Conservation (phyloP, 1,140 invertebrate species). For the Penaeus japonicus region DNA sequence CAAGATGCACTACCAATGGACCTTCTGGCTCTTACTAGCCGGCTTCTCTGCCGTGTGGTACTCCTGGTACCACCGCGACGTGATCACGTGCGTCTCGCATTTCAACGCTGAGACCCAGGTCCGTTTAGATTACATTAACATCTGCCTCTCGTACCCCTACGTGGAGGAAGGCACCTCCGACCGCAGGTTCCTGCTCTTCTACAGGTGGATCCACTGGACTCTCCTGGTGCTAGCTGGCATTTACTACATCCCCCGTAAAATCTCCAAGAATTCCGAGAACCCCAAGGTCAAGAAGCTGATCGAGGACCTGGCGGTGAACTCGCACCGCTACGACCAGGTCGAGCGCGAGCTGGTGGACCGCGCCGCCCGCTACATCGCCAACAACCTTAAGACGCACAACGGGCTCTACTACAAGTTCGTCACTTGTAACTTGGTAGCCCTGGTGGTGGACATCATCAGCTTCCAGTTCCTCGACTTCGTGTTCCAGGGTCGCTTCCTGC, state of each 20-base stretch:
- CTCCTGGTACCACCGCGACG: slow-evolving; percentile 52
- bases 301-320: slow-evolving; percentile 46
- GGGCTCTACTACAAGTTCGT: slow-evolving; percentile 54
- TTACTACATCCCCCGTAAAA: slow-evolving; percentile 53
- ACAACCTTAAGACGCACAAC: slow-evolving; percentile 50
- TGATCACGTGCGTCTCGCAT: slow-evolving; percentile 50
- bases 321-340: slow-evolving; percentile 47
- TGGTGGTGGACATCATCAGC: slow-evolving; percentile 52
- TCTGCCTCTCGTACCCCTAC: slow-evolving; percentile 53
- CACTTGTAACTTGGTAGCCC: slow-evolving; percentile 48
- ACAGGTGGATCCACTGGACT: slow-evolving; percentile 55
- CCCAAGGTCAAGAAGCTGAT: slow-evolving; percentile 53
- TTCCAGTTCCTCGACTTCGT: slow-evolving; percentile 59
- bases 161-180: slow-evolving; percentile 36
- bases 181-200: slow-evolving; percentile 45
- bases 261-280: slow-evolving; percentile 52
- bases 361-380: slow-evolving; percentile 46
- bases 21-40: slow-evolving; percentile 52
- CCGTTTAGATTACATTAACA: slow-evolving; percentile 50
- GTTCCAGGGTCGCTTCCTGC: slow-evolving; percentile 48
- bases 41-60: slow-evolving; percentile 54
- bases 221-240: slow-evolving; percentile 53
- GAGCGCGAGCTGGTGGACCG: slow-evolving; percentile 48
- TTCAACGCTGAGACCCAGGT: slow-evolving; percentile 54
- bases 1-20: slow-evolving; percentile 56